Evolutionary conservation across 2,113 vertebrate species (phyloP).

Genomic region (Cavia aperea): DNA sequence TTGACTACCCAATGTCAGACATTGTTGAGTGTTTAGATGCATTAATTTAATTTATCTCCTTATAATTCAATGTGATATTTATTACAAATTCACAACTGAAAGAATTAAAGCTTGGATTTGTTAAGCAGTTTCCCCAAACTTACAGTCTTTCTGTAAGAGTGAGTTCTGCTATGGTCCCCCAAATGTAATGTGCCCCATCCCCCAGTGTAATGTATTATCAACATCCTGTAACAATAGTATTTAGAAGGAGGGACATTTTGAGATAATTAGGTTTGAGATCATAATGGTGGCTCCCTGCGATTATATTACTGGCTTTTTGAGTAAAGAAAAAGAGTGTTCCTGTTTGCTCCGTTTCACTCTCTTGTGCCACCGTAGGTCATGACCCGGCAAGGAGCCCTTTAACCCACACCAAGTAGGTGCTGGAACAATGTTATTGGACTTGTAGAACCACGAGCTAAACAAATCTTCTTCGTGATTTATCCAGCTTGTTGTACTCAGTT

Average conservation of each 20-base stretch:
- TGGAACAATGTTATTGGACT: not conserved
- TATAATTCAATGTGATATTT: not conserved
- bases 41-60: not conserved
- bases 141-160: accelerated
- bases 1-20: not conserved
- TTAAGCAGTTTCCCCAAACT: not conserved
- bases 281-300: accelerated
- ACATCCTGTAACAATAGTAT: not conserved
- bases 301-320: not conserved
- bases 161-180: not conserved
- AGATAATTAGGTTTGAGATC: not conserved
- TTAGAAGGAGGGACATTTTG: not conserved
- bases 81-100: not conserved
- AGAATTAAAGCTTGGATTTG: not conserved
- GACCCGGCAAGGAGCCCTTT: accelerated
- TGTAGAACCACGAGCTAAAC: not conserved
- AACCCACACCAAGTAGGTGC: not conserved
- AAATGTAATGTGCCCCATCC: not conserved
- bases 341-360: not conserved
- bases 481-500: not conserved
- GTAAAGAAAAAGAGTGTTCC: not conserved
- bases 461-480: not conserved
- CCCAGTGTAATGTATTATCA: not conserved
- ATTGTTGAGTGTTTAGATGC: not conserved
- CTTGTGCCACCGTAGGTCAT: too few species aligned